Evolutionary conservation across 2,888 invertebrate species (phyloP).

Genomic region (Myathropa florea): DNA sequence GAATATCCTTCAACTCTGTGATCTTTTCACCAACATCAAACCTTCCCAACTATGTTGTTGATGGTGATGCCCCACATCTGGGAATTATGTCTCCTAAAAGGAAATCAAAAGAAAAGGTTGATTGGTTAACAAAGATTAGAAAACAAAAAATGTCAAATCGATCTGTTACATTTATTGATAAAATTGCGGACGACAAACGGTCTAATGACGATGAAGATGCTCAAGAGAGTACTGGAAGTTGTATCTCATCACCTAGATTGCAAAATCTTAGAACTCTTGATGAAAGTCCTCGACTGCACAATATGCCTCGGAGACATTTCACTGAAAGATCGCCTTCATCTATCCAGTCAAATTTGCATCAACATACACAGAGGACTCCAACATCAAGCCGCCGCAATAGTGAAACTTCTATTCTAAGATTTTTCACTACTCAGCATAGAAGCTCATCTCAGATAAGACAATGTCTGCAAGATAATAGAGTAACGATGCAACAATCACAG

Average conservation of each 20-base stretch:
- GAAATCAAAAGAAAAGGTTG: conserved; percentile 84
- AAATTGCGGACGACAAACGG: conserved; percentile 74
- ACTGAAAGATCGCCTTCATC: conserved; percentile 71
- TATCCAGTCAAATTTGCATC: conserved; percentile 37
- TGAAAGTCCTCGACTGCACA: conserved; percentile 74
- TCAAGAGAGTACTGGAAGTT: conserved; percentile 3
- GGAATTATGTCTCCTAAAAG: conserved; percentile 86
- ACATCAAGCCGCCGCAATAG: conserved; percentile 79
- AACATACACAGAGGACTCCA: conserved; percentile 76
- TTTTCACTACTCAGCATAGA: conserved; percentile 77
- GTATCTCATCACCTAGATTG: conserved; percentile 77
- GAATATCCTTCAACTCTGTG: conserved; percentile 71
- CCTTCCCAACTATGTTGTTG: conserved; percentile 88
- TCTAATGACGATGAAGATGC: conserved; percentile 13
- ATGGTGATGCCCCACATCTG: conserved; percentile 89
- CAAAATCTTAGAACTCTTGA: conserved; percentile 77
- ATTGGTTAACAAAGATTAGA: conserved; percentile 87
- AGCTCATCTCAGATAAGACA: conserved; percentile 67
- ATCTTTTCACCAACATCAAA: conserved; percentile 85
- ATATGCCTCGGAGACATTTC: conserved; percentile 75
- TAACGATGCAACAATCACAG: conserved; percentile 6
- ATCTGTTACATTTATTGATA: conserved; percentile 74
- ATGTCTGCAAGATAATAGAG: conserved; percentile 25
- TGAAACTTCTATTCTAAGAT: conserved; percentile 79
- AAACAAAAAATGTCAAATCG: conserved; percentile 81